phyloP scores from a whole-genome alignment of 92 coral and sea anemone species.

The Metridium senile region DNA sequence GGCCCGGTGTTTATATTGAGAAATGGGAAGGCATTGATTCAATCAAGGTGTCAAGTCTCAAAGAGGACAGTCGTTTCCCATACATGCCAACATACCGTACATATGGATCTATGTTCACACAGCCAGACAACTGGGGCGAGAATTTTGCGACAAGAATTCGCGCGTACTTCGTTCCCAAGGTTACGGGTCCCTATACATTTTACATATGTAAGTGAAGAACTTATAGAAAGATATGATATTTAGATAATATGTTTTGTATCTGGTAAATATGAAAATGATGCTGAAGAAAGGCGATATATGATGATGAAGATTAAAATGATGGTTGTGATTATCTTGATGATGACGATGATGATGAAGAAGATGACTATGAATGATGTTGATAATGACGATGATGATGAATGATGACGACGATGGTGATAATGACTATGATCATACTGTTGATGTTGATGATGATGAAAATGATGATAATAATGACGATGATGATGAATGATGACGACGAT shows the following conservation, averaged over 20 bases:
- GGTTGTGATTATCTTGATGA: too few relatives aligned
- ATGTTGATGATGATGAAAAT: too few relatives aligned
- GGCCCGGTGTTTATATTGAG: slow-evolving; percentile 75
- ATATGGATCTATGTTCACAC: slow-evolving; percentile 57
- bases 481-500: too few relatives aligned
- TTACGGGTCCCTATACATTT: slow-evolving; percentile 67
- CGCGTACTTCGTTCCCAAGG: slow-evolving; percentile 75
- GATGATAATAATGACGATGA: too few relatives aligned
- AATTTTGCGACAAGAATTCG: slow-evolving; percentile 79
- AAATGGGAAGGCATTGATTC: slow-evolving; percentile 92
- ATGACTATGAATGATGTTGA: too few relatives aligned
- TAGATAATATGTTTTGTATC: too few relatives aligned
- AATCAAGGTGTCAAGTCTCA: slow-evolving; percentile 48
- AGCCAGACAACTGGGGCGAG: slow-evolving; percentile 83
- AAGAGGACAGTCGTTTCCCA: slow-evolving; percentile 78
- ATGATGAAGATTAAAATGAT: too few relatives aligned
- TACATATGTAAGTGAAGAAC: slow-evolving; percentile 3
- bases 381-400: background rate
- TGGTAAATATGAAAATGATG: too few relatives aligned
- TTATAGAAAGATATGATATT: background rate
- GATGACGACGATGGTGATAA: too few relatives aligned
- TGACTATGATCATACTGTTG: too few relatives aligned
- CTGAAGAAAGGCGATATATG: background rate
- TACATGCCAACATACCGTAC: slow-evolving; percentile 66
- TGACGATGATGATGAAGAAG: too few relatives aligned